phyloP scores from a whole-genome alignment of 2,888 invertebrate genomes.

The Oeneis ivallda region DNA sequence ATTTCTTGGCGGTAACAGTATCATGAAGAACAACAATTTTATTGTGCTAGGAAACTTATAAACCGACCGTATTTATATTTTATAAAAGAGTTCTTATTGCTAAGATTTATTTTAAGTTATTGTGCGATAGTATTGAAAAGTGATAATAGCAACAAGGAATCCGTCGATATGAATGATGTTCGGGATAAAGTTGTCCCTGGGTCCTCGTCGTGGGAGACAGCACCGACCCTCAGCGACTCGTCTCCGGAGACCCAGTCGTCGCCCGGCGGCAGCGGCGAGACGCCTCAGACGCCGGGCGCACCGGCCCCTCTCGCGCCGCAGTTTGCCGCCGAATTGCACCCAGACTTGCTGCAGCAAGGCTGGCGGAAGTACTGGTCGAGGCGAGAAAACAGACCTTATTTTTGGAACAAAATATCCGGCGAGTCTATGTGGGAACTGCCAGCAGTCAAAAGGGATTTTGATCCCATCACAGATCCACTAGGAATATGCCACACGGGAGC shows the following conservation, averaged over 20 bases:
- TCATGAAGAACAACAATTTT: conserved; percentile 60
- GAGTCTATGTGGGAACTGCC: conserved; percentile 99
- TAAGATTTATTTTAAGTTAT: conserved; percentile 10
- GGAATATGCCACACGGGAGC: conserved; percentile 86
- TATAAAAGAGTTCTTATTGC: not conserved
- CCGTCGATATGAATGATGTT: conserved; percentile 76
- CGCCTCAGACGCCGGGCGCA: conserved; percentile 82
- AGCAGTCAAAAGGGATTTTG: conserved; percentile 89
- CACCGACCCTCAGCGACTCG: conserved; percentile 65
- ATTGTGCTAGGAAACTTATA: conserved; percentile 62
- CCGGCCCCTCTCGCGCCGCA: conserved; percentile 78
- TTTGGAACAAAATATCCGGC: conserved; percentile 97
- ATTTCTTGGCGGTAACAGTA: conserved; percentile 68
- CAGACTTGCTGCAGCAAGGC: conserved; percentile 87
- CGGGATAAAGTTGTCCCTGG: conserved; percentile 78
- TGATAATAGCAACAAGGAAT: conserved; percentile 25
- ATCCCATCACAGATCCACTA: conserved; percentile 95
- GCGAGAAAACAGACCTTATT: conserved; percentile 96
- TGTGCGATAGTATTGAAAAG: conserved; percentile 27
- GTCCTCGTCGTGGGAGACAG: conserved; percentile 73
- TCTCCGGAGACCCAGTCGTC: conserved; percentile 74
- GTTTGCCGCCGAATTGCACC: conserved; percentile 73
- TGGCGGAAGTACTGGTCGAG: conserved; percentile 99
- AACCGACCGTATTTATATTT: conserved; percentile 38
- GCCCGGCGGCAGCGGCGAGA: conserved; percentile 69